A percentile compares a stretch with the other conserved stretches of the same genome.
Conservation (phyloP, 2,888 invertebrate species). For the Polietes domitor region DNA sequence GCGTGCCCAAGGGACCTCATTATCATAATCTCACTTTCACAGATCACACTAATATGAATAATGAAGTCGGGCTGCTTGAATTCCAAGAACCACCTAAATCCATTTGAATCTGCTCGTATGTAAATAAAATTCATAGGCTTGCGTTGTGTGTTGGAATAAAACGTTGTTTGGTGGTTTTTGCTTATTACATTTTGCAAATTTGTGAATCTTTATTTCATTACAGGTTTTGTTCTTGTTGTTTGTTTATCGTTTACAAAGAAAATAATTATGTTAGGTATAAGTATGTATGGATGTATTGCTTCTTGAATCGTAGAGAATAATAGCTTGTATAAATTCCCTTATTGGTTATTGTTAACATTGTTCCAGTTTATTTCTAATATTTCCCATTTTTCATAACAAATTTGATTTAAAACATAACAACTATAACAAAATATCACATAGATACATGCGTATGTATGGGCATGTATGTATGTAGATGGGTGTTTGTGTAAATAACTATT, state of each 20-base stretch:
- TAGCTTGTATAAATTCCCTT: conserved; percentile 19
- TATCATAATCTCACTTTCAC: no score
- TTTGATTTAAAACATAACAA: conserved; percentile 58
- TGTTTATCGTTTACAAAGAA: conserved; percentile 47
- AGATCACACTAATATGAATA: no score
- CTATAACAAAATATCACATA: conserved; percentile 52
- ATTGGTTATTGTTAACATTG: conserved; percentile 13
- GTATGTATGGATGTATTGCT: conserved; percentile 48
- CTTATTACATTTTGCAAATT: conserved; percentile 60
- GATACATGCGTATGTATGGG: background rate
- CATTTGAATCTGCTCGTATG: no score
- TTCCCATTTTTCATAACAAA: conserved; percentile 42
- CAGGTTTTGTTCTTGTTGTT: conserved; percentile 21
- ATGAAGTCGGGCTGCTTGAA: no score
- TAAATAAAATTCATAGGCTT: no score
- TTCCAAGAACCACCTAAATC: no score
- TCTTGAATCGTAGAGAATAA: conserved; percentile 17
- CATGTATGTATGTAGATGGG: background rate
- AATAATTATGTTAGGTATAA: conserved; percentile 46
- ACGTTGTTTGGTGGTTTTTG: background rate
- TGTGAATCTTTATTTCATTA: conserved; percentile 39
- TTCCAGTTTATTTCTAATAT: conserved; percentile 22
- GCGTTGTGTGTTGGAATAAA: no score
- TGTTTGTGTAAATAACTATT: conserved; percentile 2
- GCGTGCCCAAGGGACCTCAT: no score